Conservation (phyloP, 2,113 vertebrate genomes). For the Plestiodon gilberti region DNA sequence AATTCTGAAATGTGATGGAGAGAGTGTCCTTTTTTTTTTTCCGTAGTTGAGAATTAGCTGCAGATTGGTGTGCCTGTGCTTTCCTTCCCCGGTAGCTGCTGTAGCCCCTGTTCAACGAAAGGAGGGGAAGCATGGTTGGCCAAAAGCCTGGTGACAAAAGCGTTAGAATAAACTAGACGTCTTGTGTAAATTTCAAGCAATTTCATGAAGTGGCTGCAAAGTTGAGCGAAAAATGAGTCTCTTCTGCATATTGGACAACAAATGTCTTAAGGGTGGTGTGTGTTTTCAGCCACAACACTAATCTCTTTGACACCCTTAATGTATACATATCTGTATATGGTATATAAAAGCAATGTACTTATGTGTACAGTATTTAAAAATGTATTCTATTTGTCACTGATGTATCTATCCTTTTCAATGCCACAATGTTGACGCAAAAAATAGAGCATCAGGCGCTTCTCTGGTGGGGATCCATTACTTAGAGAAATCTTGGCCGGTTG, state of each 20-base stretch:
- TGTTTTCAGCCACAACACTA: slow-evolving; percentile 57
- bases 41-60: slow-evolving; percentile 46
- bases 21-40: slow-evolving; percentile 21
- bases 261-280: slow-evolving; percentile 49
- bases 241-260: slow-evolving; percentile 29
- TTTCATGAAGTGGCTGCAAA: slow-evolving; percentile 61
- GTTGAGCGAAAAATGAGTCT: slow-evolving; percentile 22
- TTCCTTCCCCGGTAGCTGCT: slow-evolving; percentile 36
- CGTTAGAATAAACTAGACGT: slow-evolving; percentile 24
- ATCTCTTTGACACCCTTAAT: slow-evolving; percentile 39
- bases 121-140: slow-evolving; percentile 39
- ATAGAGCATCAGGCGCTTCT: slow-evolving; percentile 53
- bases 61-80: slow-evolving; percentile 37
- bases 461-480: slow-evolving; percentile 55
- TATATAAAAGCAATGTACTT: slow-evolving; percentile 57
- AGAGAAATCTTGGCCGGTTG: slow-evolving; percentile 61
- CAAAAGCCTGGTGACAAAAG: slow-evolving; percentile 38
- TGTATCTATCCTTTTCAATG: slow-evolving; percentile 60
- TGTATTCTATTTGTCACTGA: slow-evolving; percentile 60
- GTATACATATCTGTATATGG: slow-evolving; percentile 50
- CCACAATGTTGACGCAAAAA: slow-evolving; percentile 58
- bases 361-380: slow-evolving; percentile 58
- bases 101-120: slow-evolving; percentile 39
- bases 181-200: slow-evolving; percentile 59
- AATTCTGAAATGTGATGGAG: slow-evolving; percentile 40